Evolutionary conservation across 2,113 vertebrate genomes (phyloP).

Genomic region (Zapornia atra): DNA sequence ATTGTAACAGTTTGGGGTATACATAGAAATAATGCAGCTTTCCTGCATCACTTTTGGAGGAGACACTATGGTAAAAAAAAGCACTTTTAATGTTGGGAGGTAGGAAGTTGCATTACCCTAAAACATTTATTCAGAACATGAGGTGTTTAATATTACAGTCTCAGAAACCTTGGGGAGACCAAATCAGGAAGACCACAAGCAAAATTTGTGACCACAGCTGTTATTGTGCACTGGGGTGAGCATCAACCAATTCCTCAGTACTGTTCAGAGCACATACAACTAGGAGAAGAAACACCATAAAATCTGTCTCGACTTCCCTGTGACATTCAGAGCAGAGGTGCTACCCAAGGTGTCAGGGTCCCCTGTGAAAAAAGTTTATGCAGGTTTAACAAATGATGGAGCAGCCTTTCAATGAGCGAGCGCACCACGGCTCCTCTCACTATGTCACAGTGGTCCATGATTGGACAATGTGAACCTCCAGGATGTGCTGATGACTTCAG

Average conservation of each 20-base stretch:
- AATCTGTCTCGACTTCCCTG: too few species aligned
- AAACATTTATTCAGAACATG: background rate
- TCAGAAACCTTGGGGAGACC: background rate
- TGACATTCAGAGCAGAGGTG: background rate
- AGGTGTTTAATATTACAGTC: background rate
- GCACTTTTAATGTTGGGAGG: too few species aligned
- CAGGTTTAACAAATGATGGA: background rate
- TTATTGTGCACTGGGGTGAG: background rate
- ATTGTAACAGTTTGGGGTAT: background rate
- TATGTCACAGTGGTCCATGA: fast-evolving
- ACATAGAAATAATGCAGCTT: background rate
- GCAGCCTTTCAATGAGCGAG: background rate
- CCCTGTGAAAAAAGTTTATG: background rate
- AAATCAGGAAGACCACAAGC: background rate
- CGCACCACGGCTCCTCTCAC: background rate
- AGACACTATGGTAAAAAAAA: background rate
- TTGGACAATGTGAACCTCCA: fast-evolving
- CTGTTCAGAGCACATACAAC: too few species aligned
- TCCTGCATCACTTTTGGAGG: background rate
- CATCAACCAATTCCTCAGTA: background rate
- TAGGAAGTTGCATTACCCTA: background rate
- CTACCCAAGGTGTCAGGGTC: background rate
- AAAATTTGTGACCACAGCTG: background rate
- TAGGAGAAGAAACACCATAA: background rate
- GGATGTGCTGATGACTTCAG: fast-evolving